A percentile compares a stretch with the other conserved stretches of the same genome.
phyloP scores from a whole-genome alignment of 2,113 vertebrate species.

The Atractosteus spatula region DNA sequence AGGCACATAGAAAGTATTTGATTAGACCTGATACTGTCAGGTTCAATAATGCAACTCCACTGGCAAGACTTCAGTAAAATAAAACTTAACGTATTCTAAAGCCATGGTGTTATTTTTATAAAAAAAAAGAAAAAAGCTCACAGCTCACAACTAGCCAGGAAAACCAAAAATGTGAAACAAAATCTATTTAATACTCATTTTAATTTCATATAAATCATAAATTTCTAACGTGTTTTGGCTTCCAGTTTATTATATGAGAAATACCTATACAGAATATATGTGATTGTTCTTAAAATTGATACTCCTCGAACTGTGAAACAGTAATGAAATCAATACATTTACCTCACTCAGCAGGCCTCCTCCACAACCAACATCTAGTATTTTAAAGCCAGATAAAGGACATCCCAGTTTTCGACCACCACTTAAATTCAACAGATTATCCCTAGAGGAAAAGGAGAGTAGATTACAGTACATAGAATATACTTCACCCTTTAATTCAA shows the following conservation, averaged over 20 bases:
- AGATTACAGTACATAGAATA: not conserved
- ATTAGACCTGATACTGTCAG: slow-evolving; percentile 56
- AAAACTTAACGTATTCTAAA: slow-evolving; percentile 26
- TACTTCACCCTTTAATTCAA: too few species aligned
- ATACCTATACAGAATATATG: too few species aligned
- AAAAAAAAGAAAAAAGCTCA: slow-evolving; percentile 46
- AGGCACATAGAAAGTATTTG: slow-evolving; percentile 1
- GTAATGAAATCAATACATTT: slow-evolving; percentile 23
- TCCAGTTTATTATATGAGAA: too few species aligned
- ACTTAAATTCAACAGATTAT: slow-evolving; percentile 79
- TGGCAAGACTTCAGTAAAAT: slow-evolving; percentile 38
- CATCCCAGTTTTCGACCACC: slow-evolving; percentile 63
- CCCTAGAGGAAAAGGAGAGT: slow-evolving; percentile 62
- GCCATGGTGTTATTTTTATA: slow-evolving; percentile 15
- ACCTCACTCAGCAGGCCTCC: slow-evolving; percentile 92
- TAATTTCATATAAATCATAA: too few species aligned
- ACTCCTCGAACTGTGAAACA: slow-evolving; percentile 18
- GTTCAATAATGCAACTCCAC: slow-evolving; percentile 40
- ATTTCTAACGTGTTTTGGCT: too few species aligned
- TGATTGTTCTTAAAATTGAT: too few species aligned
- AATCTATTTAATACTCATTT: too few species aligned
- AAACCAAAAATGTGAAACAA: too few species aligned
- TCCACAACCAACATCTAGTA: slow-evolving; percentile 92
- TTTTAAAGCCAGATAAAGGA: slow-evolving; percentile 76
- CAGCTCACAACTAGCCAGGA: too few species aligned